Evolutionary conservation across 1,140 invertebrate species (phyloP), one percentile per base, ranked within the genome.

Genomic region (Drosophila asahinai): DNA sequence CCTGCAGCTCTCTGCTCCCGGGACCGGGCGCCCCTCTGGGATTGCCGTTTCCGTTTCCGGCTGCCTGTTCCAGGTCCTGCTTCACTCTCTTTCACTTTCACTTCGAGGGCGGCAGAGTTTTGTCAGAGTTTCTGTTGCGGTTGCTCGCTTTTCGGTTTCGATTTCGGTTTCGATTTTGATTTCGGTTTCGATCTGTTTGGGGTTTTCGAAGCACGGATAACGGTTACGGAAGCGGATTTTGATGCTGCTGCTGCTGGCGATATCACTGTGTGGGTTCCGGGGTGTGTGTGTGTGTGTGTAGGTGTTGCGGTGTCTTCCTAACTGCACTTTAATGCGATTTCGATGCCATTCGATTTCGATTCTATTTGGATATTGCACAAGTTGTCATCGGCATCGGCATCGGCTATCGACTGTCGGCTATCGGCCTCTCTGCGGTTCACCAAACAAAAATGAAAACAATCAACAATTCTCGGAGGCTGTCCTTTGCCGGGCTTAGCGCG

Each of bases 391-490:
- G 19, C 45, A 62, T 68, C 60, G 30, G 22, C 15, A 45, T 25
- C 45, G 15, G 30, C n/a, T 30, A 12, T 36, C 33, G 33, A 9
- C 33, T 30, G 40, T 25, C 45, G 15, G 38, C n/a, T 30, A 36
- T 36, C 33, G 33, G 33, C 33, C 14, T 42, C 9, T 64, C 30
- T 48, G 42, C 43, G 33, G 2, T 75, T 59, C 67, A 70, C 67
- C 38, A 70, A 70, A 70, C 36, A 68, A 70, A 70, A 70, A 70
- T 54, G 64, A 70, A 70, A 70, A 70, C 67, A 70, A 70, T 70
- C 67, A 70, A 70, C 66, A 70, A 70, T 65, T 42, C 17, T 38
- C 17, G 9, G 25, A 65, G 36, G 48, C 49, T 63, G 47, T 77
- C 42, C 33, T 72, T 67, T 15, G 40, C 14, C 40, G 2, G 40